Conservation (phyloP, 2,888 invertebrate genomes). For the Orchestes rusci region DNA sequence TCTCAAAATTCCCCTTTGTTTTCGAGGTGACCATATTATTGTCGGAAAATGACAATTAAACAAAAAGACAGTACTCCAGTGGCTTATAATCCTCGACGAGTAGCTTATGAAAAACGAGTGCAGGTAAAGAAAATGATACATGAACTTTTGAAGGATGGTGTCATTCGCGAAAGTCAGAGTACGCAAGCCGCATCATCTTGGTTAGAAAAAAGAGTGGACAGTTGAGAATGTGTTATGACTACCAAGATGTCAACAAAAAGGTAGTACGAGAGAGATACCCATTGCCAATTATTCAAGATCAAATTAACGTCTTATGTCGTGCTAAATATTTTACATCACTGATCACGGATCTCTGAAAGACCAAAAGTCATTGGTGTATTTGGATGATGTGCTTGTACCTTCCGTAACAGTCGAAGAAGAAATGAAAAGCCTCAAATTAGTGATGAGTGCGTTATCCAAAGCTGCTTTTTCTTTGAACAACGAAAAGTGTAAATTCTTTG, state of each 20-base stretch:
- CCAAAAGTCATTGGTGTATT: conserved; percentile 19
- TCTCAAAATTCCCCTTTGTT: too few relatives aligned
- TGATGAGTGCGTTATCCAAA: conserved; percentile 20
- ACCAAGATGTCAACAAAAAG: neutral
- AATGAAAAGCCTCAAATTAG: conserved; percentile 19
- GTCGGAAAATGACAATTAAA: too few relatives aligned
- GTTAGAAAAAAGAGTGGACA: neutral
- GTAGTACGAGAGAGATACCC: neutral
- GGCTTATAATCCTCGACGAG: neutral
- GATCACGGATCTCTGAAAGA: conserved; percentile 9
- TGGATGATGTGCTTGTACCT: conserved; percentile 18
- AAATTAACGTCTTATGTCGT: too few relatives aligned
- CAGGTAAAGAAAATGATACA: neutral
- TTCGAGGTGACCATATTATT: conserved; percentile 1
- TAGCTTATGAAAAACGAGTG: neutral
- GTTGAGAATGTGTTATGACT: neutral
- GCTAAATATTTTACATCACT: too few relatives aligned
- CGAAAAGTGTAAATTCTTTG: conserved; percentile 25
- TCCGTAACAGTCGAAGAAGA: conserved; percentile 23
- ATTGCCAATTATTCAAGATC: too few relatives aligned
- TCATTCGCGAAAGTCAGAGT: neutral
- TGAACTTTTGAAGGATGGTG: neutral
- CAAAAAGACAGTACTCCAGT: too few relatives aligned
- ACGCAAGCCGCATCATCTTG: neutral
- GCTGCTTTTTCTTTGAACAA: conserved; percentile 22